These are phyloP conservation scores for Proteles cristata DNA, from an alignment of 2,113 vertebrate genomes.

Conservation along the genomic window DNA sequence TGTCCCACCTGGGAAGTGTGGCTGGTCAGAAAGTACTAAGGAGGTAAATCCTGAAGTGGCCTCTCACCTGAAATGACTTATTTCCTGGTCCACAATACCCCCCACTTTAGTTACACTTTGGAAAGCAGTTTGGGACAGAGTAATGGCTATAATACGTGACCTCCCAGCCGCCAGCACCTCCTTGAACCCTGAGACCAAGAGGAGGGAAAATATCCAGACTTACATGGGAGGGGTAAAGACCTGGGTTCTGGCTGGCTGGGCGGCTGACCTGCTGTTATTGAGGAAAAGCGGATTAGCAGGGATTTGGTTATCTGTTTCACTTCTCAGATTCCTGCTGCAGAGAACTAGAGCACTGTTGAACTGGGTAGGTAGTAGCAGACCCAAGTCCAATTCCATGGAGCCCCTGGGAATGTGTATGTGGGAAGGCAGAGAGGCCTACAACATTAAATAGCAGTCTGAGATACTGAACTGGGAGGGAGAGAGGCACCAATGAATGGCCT, in stretches of 20 bases:
- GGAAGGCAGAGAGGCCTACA: too few species aligned
- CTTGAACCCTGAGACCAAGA: not conserved
- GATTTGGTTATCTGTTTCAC: not conserved
- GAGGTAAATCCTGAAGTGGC: not conserved
- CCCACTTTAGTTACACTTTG: not conserved
- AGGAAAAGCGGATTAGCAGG: conserved; percentile 32
- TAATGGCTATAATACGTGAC: not conserved
- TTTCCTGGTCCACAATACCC: not conserved
- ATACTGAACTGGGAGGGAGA: not conserved
- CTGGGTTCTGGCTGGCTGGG: not conserved
- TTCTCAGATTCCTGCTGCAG: not conserved
- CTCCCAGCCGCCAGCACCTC: not conserved
- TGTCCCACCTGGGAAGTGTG: not conserved
- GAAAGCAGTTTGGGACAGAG: not conserved
- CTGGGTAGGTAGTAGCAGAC: not conserved
- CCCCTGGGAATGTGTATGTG: not conserved
- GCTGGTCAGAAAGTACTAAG: not conserved
- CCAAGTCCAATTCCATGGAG: not conserved
- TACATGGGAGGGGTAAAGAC: not conserved
- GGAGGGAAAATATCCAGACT: not conserved
- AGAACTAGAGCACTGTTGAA: not conserved
- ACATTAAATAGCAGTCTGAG: not conserved
- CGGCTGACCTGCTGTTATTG: not conserved
- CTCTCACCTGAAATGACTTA: not conserved
- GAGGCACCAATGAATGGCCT: not conserved